Conservation (phyloP, 2,888 invertebrate genomes). For the Dione vanillae region DNA sequence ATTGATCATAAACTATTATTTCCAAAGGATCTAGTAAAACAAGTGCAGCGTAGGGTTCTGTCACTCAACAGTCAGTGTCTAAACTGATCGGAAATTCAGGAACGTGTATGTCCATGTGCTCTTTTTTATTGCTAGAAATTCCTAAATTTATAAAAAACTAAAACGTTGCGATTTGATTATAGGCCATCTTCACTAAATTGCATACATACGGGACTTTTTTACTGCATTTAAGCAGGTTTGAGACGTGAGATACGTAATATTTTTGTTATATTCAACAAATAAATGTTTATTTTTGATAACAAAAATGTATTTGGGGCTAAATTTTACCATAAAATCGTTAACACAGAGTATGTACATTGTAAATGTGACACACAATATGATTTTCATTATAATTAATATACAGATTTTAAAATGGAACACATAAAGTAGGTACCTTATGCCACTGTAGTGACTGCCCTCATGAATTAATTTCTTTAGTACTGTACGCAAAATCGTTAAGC, state of each 20-base stretch:
- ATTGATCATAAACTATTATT: no score
- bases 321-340: conserved; percentile 28
- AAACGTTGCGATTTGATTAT: no score
- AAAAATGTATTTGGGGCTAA: neutral
- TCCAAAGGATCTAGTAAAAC: no score
- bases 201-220: no score
- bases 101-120: no score
- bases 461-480: conserved; percentile 43
- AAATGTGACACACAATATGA: neutral
- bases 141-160: no score
- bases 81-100: no score
- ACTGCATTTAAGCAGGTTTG: neutral
- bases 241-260: neutral
- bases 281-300: conserved; percentile 10
- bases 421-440: conserved; percentile 26
- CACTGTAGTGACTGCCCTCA: conserved; percentile 18
- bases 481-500: conserved; percentile 37
- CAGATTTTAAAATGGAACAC: conserved; percentile 28
- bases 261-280: conserved; percentile 6
- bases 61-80: no score
- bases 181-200: no score
- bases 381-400: conserved; percentile 38
- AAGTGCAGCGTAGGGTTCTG: no score
- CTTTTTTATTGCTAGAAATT: no score
- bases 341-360: neutral